Conservation (phyloP, 2,888 invertebrate species). For the Pseudanteris insignis region DNA sequence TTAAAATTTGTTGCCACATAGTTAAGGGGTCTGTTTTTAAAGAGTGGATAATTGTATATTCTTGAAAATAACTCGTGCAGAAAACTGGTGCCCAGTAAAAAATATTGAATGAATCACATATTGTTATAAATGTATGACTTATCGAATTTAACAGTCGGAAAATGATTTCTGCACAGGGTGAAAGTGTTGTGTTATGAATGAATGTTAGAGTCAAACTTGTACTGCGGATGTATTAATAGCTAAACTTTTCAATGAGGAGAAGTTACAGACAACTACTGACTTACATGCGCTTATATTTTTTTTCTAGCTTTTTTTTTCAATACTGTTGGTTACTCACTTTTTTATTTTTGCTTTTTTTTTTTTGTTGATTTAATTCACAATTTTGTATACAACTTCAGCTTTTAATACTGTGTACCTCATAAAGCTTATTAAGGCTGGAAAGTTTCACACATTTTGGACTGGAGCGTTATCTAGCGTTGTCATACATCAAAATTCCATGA, state of each 20-base stretch:
- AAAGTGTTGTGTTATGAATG: conserved; percentile 28
- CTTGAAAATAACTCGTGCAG: conserved; percentile 16
- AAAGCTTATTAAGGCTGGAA: too few relatives aligned
- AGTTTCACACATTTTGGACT: too few relatives aligned
- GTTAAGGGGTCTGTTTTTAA: conserved; percentile 30
- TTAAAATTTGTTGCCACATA: conserved; percentile 2
- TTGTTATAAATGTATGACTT: conserved; percentile 10
- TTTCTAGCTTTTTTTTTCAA: conserved; percentile 20
- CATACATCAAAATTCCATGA: too few relatives aligned
- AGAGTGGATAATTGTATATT: conserved; percentile 31
- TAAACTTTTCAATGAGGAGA: conserved; percentile 6
- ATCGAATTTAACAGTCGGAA: conserved; percentile 23
- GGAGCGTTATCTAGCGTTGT: too few relatives aligned
- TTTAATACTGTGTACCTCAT: too few relatives aligned
- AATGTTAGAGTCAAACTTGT: conserved; percentile 7
- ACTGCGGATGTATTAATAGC: conserved; percentile 12
- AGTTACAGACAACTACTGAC: conserved; percentile 20
- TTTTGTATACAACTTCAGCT: too few relatives aligned
- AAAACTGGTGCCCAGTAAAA: conserved; percentile 12
- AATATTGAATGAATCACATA: conserved; percentile 10
- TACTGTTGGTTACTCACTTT: too few relatives aligned
- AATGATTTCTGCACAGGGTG: conserved; percentile 18
- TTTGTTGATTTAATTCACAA: too few relatives aligned
- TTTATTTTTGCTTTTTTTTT: too few relatives aligned
- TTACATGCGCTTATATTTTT: conserved; percentile 13